Evolutionary conservation across 1,140 invertebrate species (phyloP).

Genomic region (Armadillidium nasatum): DNA sequence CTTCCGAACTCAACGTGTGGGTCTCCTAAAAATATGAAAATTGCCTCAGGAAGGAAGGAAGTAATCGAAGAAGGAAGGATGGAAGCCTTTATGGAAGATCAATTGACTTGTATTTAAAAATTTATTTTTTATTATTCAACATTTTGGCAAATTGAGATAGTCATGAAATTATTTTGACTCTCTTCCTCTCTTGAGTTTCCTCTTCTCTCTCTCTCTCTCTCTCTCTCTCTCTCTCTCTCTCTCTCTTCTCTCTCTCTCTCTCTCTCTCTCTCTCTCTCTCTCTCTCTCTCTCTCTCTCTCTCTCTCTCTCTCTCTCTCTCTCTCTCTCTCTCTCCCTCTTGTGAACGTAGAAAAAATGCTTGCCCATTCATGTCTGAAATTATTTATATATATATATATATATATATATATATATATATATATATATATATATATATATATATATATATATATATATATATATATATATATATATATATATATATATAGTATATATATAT

Average conservation of each 20-base stretch:
- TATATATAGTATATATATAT: no score
- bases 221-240: no score
- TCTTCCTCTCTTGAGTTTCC: not conserved
- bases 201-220: not conserved
- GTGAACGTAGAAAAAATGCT: no score
- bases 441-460: slow-evolving; percentile 6
- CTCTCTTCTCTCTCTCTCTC: no score
- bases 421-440: not conserved
- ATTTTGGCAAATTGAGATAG: not conserved
- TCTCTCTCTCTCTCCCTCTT: no score
- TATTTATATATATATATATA: not conserved
- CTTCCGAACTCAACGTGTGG: not conserved
- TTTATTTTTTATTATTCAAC: not conserved
- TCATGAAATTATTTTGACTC: not conserved
- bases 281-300: no score
- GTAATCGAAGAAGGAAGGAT: not conserved
- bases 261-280: no score
- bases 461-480: not conserved
- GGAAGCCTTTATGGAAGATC: not conserved
- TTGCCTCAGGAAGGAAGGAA: slow-evolving; percentile 3
- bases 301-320: no score
- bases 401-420: not conserved
- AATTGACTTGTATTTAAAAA: not conserved
- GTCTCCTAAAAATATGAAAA: not conserved
- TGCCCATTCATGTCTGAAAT: no score